These are phyloP conservation scores for Metopia argyrocephala DNA, from an alignment of 2,888 invertebrate genomes.

Conservation along the genomic window DNA sequence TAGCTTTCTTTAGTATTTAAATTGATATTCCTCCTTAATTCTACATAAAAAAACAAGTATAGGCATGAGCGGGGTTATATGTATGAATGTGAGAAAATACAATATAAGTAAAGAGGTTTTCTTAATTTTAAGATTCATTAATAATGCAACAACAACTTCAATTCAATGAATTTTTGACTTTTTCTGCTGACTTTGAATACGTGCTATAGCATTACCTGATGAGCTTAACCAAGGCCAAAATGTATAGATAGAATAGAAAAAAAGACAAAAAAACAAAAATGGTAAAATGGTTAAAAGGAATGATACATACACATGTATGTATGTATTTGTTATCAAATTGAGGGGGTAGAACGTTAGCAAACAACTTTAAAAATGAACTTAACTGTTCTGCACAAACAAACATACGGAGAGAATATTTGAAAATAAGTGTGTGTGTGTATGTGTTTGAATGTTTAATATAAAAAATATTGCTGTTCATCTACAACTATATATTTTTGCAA, in stretches of 20 bases:
- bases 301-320: too few species aligned
- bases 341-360: too few species aligned
- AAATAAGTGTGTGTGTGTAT: neutral
- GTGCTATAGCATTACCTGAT: constrained; percentile 64
- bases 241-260: neutral
- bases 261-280: neutral
- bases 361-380: neutral
- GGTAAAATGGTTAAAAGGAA: too few species aligned
- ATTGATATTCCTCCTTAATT: neutral
- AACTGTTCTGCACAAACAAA: too few species aligned
- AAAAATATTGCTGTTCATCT: neutral
- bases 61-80: neutral
- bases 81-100: constrained; percentile 18
- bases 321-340: too few species aligned
- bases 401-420: too few species aligned
- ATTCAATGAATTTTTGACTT: constrained; percentile 65
- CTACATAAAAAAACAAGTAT: neutral
- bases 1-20: neutral
- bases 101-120: constrained; percentile 60
- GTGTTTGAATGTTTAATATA: neutral
- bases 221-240: constrained; percentile 43
- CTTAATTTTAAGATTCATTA: constrained; percentile 64
- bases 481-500: neutral
- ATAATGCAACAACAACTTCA: constrained; percentile 65
- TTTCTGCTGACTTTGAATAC: constrained; percentile 64